phyloP scores from a whole-genome alignment of 2,888 invertebrate species.

The Drosophila colorata region DNA sequence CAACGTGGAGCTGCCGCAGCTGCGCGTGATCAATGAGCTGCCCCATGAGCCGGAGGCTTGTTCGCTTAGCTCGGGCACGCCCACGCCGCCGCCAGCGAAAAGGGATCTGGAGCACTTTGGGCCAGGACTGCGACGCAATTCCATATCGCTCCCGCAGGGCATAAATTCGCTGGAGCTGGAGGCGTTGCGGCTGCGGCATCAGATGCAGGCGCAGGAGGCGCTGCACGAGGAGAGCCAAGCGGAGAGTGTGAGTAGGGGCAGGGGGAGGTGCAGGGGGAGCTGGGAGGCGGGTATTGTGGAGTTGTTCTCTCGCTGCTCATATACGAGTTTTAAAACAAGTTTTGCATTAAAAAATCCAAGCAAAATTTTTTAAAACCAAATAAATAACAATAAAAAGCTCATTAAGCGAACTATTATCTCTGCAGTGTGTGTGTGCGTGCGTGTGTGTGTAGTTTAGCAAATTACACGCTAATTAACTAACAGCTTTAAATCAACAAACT shows the following conservation, averaged over 20 bases:
- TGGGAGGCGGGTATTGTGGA: not conserved
- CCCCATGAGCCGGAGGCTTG: conserved; percentile 12
- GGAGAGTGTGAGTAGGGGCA: conserved; percentile 72
- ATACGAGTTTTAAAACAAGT: conserved; percentile 37
- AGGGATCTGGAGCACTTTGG: conserved; percentile 38
- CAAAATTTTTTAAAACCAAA: conserved; percentile 1
- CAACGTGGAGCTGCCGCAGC: conserved; percentile 61
- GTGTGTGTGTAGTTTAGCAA: conserved; percentile 14
- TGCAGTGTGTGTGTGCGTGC: not conserved
- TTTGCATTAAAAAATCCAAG: conserved; percentile 13
- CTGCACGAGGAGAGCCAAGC: conserved; percentile 75
- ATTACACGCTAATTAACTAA: conserved; percentile 13
- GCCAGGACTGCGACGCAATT: conserved; percentile 87
- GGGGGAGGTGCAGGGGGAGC: not conserved
- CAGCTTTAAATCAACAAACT: conserved; percentile 1
- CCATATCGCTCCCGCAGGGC: conserved; percentile 90
- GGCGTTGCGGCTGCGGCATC: conserved; percentile 86
- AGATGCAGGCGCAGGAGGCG: conserved; percentile 79
- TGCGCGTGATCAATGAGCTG: conserved; percentile 62
- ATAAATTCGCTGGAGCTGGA: conserved; percentile 89
- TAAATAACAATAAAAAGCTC: conserved; percentile 37
- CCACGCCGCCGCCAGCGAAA: conserved; percentile 4
- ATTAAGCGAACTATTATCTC: conserved; percentile 27
- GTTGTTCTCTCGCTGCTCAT: not conserved
- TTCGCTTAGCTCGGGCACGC: conserved; percentile 2